A percentile compares a stretch with the other conserved stretches of the same genome.
phyloP scores from a whole-genome alignment of 2,113 vertebrate genomes.

The Ptychochromis oligacanthus region DNA sequence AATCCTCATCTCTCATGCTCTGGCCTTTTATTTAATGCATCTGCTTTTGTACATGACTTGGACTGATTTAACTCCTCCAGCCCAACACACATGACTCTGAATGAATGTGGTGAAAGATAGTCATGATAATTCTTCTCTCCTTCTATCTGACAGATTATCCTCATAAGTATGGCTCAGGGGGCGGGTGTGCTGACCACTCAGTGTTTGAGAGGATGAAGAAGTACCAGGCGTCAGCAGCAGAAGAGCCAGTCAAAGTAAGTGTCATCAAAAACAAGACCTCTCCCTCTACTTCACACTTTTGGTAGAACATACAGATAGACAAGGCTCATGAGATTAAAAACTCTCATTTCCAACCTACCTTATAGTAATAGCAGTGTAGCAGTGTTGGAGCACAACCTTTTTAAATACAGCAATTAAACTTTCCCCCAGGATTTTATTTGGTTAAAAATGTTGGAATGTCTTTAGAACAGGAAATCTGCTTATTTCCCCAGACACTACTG shows the following conservation, averaged over 20 bases:
- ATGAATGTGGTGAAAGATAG: slow-evolving; percentile 21
- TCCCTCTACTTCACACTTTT: background rate
- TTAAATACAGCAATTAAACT: background rate
- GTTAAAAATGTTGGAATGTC: background rate
- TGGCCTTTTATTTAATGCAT: no score
- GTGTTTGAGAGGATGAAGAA: slow-evolving; percentile 88
- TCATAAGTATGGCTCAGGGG: slow-evolving; percentile 90
- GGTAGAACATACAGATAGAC: slow-evolving; percentile 36
- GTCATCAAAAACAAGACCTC: slow-evolving; percentile 9
- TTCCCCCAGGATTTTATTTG: background rate
- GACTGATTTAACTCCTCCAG: background rate
- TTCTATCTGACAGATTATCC: slow-evolving; percentile 70
- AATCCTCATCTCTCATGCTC: background rate
- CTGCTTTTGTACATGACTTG: background rate
- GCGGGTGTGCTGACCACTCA: slow-evolving; percentile 92
- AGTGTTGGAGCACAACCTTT: background rate
- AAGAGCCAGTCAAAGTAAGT: slow-evolving; percentile 76
- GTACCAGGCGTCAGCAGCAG: slow-evolving; percentile 84
- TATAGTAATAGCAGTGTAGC: background rate
- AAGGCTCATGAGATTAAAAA: background rate
- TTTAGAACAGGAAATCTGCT: background rate
- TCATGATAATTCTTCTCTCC: slow-evolving; percentile 20
- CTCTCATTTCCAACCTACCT: background rate
- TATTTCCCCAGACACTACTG: background rate
- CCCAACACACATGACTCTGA: background rate